These are phyloP conservation scores for Bolinopsis microptera DNA, from an alignment of 37 sponge, comb jelly and placozoan species.

Conservation along the genomic window DNA sequence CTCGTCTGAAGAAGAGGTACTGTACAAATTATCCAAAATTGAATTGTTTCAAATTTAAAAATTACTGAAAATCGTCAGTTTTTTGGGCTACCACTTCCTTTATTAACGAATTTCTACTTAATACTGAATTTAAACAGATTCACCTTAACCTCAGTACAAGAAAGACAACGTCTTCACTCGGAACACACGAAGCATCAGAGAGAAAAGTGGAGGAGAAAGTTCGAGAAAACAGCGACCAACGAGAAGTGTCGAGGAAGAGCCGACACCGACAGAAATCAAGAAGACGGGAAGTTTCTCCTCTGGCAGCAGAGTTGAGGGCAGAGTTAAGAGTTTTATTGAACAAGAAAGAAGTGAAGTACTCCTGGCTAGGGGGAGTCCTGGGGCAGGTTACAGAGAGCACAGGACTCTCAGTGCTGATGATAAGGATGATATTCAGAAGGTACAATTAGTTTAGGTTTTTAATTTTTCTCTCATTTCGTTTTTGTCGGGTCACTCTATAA, in stretches of 20 bases:
- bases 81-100: background rate
- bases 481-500: background rate
- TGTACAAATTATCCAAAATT: background rate
- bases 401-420: conserved; percentile 1
- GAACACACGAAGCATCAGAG: conserved; percentile 32
- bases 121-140: too few relatives aligned
- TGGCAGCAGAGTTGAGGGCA: background rate
- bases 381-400: background rate
- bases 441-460: background rate
- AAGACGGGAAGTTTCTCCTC: conserved; percentile 28
- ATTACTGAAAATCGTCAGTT: background rate
- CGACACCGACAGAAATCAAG: background rate
- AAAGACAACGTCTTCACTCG: conserved; percentile 30
- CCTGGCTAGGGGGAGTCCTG: background rate
- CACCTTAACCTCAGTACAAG: conserved; percentile 25
- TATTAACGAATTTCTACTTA: too few relatives aligned
- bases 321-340: background rate
- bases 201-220: background rate
- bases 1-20: conserved; percentile 59
- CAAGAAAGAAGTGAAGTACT: conserved; percentile 25
- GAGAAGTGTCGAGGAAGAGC: background rate
- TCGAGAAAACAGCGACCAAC: background rate
- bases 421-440: conserved; percentile 39
- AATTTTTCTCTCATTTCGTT: background rate
- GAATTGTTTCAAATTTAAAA: background rate